Percentiles rank a stretch among this genome's conserved stretches.
Evolutionary conservation across 2,113 vertebrate species (phyloP).

Genomic region (Marmota flaviventris): DNA sequence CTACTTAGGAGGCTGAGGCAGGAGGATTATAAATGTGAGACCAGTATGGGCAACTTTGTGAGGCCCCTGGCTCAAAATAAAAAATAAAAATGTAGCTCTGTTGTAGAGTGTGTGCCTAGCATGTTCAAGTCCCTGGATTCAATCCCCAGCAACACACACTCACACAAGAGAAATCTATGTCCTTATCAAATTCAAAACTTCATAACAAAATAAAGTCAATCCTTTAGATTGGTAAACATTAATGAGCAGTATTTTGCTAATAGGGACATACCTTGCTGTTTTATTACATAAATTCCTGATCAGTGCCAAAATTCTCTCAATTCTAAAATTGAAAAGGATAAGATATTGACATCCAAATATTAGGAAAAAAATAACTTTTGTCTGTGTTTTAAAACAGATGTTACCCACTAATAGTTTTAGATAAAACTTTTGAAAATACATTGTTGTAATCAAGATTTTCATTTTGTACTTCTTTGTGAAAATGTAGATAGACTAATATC

Average conservation of each 20-base stretch:
- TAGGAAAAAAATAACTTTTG: not conserved
- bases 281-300: not conserved
- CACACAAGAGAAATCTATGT: not conserved
- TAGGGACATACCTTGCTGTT: not conserved
- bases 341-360: not conserved
- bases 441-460: conserved; percentile 29
- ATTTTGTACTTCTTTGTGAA: conserved; percentile 3
- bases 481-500: conserved; percentile 50
- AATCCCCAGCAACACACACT: not conserved
- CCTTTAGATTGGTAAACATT: not conserved
- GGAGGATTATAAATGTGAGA: not conserved
- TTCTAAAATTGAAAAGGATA: not conserved
- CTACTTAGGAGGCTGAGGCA: not conserved
- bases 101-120: not conserved
- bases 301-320: not conserved
- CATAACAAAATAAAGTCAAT: conserved; percentile 20
- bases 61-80: not conserved
- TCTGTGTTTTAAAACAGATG: conserved; percentile 41
- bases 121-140: not conserved
- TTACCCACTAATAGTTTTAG: not conserved
- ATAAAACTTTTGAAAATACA: conserved; percentile 35
- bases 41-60: not conserved
- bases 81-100: not conserved
- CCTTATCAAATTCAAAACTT: conserved; percentile 31
- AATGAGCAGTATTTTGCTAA: not conserved